Percentiles rank a stretch among this genome's conserved stretches.
Evolutionary conservation across 2,113 vertebrate species (phyloP).

Genomic region (Rhinoderma darwinii): DNA sequence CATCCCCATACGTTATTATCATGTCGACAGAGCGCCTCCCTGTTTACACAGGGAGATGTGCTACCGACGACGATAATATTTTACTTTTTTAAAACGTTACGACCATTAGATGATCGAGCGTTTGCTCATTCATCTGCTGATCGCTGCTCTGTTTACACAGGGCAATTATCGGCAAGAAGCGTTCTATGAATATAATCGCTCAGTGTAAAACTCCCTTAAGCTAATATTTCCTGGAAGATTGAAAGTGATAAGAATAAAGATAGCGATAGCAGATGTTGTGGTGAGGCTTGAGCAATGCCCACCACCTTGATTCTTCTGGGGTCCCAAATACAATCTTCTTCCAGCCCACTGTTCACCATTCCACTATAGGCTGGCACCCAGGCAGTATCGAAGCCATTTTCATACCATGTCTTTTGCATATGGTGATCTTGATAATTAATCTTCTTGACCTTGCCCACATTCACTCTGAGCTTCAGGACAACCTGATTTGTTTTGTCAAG

Average conservation of each 20-base stretch:
- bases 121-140: too few species aligned
- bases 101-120: too few species aligned
- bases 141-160: too few species aligned
- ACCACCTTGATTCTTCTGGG: conserved; percentile 48
- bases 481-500: background rate
- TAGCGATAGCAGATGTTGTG: background rate
- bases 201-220: too few species aligned
- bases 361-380: conserved; percentile 39
- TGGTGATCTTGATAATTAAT: conserved; percentile 16
- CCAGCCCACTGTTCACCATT: conserved; percentile 31
- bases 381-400: conserved; percentile 50
- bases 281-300: background rate
- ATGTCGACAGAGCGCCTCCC: too few species aligned
- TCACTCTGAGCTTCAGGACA: conserved; percentile 41
- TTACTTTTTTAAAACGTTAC: too few species aligned
- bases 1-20: too few species aligned
- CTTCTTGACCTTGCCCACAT: conserved; percentile 33
- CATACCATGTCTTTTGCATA: conserved; percentile 49
- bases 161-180: too few species aligned
- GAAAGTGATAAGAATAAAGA: background rate
- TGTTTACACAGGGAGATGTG: too few species aligned
- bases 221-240: too few species aligned
- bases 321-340: conserved; percentile 58
- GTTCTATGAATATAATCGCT: too few species aligned
- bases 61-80: too few species aligned